Evolutionary conservation across 2,113 vertebrate species (phyloP).

Genomic region (Glareola pratincola): DNA sequence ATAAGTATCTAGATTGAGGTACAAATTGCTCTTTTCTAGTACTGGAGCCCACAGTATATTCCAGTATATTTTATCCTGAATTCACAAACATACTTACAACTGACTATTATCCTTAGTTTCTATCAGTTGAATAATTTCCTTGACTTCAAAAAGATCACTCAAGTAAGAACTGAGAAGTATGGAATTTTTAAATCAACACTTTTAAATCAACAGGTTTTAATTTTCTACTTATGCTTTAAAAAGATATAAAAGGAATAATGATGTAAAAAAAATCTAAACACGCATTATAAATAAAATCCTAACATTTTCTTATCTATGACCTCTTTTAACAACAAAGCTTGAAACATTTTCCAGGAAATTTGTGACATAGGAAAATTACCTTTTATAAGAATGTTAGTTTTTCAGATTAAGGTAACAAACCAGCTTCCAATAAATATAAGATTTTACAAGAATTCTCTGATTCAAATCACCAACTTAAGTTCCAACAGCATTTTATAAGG

Average conservation of each 20-base stretch:
- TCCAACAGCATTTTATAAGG: background rate
- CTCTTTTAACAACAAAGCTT: background rate
- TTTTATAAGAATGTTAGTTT: background rate
- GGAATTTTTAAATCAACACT: background rate
- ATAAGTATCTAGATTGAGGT: background rate
- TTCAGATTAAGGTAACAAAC: background rate
- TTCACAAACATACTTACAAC: background rate
- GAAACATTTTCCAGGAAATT: background rate
- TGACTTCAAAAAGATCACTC: background rate
- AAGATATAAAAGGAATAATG: background rate
- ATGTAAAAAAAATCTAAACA: background rate
- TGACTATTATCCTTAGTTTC: background rate
- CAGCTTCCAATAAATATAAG: background rate
- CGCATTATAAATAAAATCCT: background rate
- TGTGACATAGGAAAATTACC: background rate
- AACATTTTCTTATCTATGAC: background rate
- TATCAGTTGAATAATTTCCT: background rate
- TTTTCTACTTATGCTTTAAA: background rate
- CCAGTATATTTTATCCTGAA: background rate
- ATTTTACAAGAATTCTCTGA: background rate
- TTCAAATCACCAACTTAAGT: background rate
- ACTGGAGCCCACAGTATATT: background rate
- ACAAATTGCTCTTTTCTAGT: background rate
- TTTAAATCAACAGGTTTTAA: background rate
- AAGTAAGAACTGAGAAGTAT: background rate